phyloP scores from a whole-genome alignment of 2,888 invertebrate species.

The Aethes cnicana region DNA sequence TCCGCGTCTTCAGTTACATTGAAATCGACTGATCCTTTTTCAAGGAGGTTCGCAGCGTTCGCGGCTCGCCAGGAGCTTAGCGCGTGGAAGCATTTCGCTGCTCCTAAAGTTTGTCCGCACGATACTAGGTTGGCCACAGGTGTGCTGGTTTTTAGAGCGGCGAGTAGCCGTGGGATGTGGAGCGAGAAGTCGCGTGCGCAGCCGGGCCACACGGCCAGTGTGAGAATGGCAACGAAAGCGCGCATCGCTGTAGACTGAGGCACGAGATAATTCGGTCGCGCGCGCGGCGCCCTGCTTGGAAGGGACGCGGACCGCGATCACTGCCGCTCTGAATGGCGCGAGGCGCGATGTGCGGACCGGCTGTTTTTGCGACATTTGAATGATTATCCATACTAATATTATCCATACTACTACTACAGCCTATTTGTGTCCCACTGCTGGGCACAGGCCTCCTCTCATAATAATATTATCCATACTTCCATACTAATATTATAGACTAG shows the following conservation, averaged over 20 bases:
- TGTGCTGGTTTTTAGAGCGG: slow-evolving; percentile 41
- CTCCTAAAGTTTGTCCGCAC: slow-evolving; percentile 62
- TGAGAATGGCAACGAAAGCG: slow-evolving; percentile 65
- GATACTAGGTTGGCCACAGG: slow-evolving; percentile 44
- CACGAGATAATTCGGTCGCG: slow-evolving; percentile 36
- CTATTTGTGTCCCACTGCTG: too few relatives aligned
- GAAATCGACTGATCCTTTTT: slow-evolving; percentile 36
- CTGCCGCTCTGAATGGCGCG: slow-evolving; percentile 14
- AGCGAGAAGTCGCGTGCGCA: slow-evolving; percentile 50
- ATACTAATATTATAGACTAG: too few relatives aligned
- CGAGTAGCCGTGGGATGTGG: too few relatives aligned
- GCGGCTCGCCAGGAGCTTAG: slow-evolving; percentile 79
- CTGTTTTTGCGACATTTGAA: neutral
- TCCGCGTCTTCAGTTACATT: slow-evolving; percentile 55
- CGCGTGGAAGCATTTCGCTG: slow-evolving; percentile 81
- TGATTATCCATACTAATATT: neutral
- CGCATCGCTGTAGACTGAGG: slow-evolving; percentile 75
- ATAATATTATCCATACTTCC: too few relatives aligned
- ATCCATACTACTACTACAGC: neutral
- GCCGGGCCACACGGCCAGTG: slow-evolving; percentile 55
- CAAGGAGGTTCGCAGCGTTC: slow-evolving; percentile 47
- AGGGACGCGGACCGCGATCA: slow-evolving; percentile 43
- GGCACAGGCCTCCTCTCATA: too few relatives aligned
- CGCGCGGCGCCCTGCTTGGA: slow-evolving; percentile 48
- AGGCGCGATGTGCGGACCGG: neutral